Evolutionary conservation across 2,888 invertebrate genomes (phyloP), one percentile per base, ranked within the genome.

Genomic region (Agrochola macilenta): DNA sequence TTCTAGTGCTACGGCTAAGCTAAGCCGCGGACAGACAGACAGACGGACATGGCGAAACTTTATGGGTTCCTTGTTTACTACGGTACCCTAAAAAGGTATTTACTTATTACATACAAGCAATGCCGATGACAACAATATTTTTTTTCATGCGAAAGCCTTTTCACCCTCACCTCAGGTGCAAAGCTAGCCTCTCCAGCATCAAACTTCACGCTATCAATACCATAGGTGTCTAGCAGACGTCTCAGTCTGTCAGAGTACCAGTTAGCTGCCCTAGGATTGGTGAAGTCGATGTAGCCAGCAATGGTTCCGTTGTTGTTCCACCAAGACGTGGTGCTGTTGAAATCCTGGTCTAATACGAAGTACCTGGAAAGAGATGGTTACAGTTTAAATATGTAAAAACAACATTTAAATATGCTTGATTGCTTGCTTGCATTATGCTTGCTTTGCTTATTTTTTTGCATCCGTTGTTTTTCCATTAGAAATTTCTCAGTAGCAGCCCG

Each of bases 181-280:
- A 97, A 98, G 76, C 97, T 97, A 39, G 97, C 95, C 93, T 98
- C 98, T 20, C 98, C 99, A 46, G 98, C 98, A 89, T 98, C 98
- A 90, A 98, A 98, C 93, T 98, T 98, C 87, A 98, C 98, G 84
- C 98, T 97, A 87, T 98, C 98, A 30, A 99, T 97, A 2, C 97
- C 97, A 71, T 97, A 97, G 12, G 97, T 95, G 0, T 95, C 93
- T 79, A 97, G 95, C 8, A 99, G 89, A 12, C 90, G 90, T 81
- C 93, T 96, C 35, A 97, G 93, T 74, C 97, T 93, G 3, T 89
- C 90, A 30, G 96, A 92, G 95, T 97, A 98, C 98, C 98, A 98
- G 97, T 97, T 89, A 0, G 97, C 97, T 0, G 98, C 98, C 26
- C 94, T 95, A 0, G 97, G 94, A 90, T 98, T 98, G 0, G 98